Evolutionary conservation across 1,140 invertebrate species (phyloP).

Genomic region (Cotesia typhae): DNA sequence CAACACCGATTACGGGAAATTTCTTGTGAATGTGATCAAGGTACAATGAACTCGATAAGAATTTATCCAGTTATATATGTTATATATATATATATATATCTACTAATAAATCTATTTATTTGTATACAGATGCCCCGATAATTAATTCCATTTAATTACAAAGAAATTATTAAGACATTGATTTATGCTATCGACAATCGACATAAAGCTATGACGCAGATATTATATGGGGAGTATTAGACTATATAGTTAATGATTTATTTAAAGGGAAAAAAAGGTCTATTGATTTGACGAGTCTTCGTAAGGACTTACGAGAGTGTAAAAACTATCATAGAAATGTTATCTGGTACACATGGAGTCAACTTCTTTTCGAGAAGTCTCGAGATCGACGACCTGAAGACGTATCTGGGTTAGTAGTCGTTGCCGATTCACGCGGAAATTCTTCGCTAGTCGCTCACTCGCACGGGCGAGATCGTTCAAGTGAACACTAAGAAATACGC

Average conservation of each 20-base stretch:
- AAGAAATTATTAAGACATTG: neutral
- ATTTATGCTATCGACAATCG: too few species aligned
- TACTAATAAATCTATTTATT: slow-evolving; percentile 4
- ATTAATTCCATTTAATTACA: too few species aligned
- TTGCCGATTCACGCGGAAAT: slow-evolving; percentile 65
- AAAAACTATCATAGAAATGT: slow-evolving; percentile 32
- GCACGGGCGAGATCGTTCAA: slow-evolving; percentile 19
- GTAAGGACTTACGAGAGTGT: slow-evolving; percentile 18
- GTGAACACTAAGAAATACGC: neutral
- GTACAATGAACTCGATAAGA: slow-evolving; percentile 18
- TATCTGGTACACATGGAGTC: slow-evolving; percentile 36
- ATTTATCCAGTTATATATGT: neutral
- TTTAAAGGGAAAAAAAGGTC: too few species aligned
- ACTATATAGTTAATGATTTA: too few species aligned
- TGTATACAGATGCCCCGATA: neutral
- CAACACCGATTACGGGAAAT: slow-evolving; percentile 23
- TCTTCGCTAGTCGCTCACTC: slow-evolving; percentile 50
- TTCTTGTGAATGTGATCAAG: slow-evolving; percentile 1
- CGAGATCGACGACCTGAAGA: slow-evolving; percentile 64
- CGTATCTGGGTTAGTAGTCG: slow-evolving; percentile 67
- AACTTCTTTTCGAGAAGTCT: slow-evolving; percentile 49
- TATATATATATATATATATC: neutral
- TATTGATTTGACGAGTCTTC: neutral
- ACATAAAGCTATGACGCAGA: too few species aligned
- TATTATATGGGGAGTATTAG: too few species aligned